These are phyloP conservation scores for Chromobotia macracanthus DNA, from an alignment of 2,797 vertebrate species.

Conservation along the genomic window DNA sequence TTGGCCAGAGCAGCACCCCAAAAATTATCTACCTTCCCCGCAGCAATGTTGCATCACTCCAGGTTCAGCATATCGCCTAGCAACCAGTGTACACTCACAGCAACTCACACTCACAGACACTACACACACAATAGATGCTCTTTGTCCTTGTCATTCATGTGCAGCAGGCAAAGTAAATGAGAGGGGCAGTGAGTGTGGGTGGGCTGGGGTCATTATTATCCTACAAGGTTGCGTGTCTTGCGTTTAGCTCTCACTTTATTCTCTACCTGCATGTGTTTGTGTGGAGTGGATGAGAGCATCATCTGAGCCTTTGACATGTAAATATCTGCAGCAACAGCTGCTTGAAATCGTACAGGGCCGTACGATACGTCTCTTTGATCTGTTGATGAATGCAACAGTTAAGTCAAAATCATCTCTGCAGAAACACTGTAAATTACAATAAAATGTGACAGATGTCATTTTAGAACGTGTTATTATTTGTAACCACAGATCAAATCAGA, in stretches of 20 bases:
- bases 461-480: not conserved
- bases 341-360: constrained; percentile 33
- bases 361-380: constrained; percentile 42
- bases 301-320: constrained; percentile 59
- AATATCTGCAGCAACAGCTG: constrained; percentile 55
- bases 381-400: constrained; percentile 25
- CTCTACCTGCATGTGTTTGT: constrained; percentile 20
- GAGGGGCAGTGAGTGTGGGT: constrained; percentile 2
- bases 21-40: not conserved
- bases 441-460: not conserved
- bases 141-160: constrained; percentile 18
- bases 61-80: constrained; percentile 7
- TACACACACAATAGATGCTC: constrained; percentile 21
- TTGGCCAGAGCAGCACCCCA: not conserved
- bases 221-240: constrained; percentile 20
- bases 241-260: constrained; percentile 11
- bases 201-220: constrained; percentile 3
- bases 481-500: not conserved
- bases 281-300: constrained; percentile 26
- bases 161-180: constrained; percentile 8
- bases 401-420: constrained; percentile 1
- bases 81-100: constrained; percentile 14
- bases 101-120: not conserved
- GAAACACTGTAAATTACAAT: not conserved
- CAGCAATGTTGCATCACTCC: not conserved